Evolutionary conservation across 1,140 invertebrate genomes (phyloP).

Genomic region (Calephelis virginiensis): DNA sequence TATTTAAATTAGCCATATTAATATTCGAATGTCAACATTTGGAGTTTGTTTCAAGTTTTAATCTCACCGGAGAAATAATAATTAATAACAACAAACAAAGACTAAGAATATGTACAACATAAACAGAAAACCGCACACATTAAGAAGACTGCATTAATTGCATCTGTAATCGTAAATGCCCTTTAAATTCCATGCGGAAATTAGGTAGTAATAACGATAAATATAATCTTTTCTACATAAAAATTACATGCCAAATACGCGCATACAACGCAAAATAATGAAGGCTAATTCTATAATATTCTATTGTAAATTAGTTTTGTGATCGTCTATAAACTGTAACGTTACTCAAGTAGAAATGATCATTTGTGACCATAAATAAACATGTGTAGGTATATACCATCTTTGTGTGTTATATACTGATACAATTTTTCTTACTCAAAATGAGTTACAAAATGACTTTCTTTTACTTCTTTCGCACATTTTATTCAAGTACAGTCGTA

Average conservation of each 20-base stretch:
- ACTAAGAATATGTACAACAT: constrained; percentile 63
- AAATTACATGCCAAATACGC: constrained; percentile 48
- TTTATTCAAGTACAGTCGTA: no score
- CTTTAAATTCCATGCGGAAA: constrained; percentile 47
- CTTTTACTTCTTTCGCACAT: no score
- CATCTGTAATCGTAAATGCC: constrained; percentile 65
- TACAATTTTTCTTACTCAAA: no score
- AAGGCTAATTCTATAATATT: constrained; percentile 23
- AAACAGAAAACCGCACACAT: constrained; percentile 52
- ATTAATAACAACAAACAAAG: constrained; percentile 46
- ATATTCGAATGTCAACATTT: no score
- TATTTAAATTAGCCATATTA: no score
- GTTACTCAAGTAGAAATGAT: no score
- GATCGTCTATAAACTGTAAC: no score
- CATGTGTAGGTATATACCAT: no score
- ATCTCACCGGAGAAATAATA: constrained; percentile 58
- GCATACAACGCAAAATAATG: constrained; percentile 35
- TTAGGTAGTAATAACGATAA: constrained; percentile 58
- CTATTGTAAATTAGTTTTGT: constrained; percentile 22
- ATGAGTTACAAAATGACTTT: no score
- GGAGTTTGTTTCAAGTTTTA: constrained; percentile 10
- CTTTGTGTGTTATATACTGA: no score
- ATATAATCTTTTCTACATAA: constrained; percentile 62
- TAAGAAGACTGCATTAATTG: constrained; percentile 49
- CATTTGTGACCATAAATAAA: no score